A percentile compares a stretch with the other conserved stretches of the same genome.
phyloP scores from a whole-genome alignment of 1,140 invertebrate genomes.

The Drosophila sproati region DNA sequence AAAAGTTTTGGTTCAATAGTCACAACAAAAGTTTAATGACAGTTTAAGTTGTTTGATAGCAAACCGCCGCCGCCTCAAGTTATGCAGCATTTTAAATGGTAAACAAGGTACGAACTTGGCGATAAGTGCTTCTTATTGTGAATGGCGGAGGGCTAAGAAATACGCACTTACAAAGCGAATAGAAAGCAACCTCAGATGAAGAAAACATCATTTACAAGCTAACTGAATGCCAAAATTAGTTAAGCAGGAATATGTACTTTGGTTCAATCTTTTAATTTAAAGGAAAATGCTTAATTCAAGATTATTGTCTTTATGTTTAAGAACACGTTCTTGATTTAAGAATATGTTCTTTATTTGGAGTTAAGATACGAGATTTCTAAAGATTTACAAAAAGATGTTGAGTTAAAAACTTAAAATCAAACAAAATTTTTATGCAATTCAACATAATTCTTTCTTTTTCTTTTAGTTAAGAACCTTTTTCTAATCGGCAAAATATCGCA shows the following conservation, averaged over 20 bases:
- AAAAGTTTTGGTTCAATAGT: conserved; percentile 55
- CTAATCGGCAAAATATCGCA: conserved; percentile 5
- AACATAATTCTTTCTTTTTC: background rate
- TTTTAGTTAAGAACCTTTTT: background rate
- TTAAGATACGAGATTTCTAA: no score
- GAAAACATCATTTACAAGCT: background rate
- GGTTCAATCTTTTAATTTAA: no score
- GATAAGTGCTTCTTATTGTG: conserved; percentile 10
- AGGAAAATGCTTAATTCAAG: no score
- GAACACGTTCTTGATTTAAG: no score
- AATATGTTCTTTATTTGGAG: no score
- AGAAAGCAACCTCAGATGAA: background rate
- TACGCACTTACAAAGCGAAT: no score
- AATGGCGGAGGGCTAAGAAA: background rate
- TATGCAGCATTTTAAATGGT: conserved; percentile 37
- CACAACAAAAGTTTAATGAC: conserved; percentile 82
- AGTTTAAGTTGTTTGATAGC: conserved; percentile 81
- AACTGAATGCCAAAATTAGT: no score
- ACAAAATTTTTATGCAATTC: no score
- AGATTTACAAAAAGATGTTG: no score
- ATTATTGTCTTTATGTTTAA: no score
- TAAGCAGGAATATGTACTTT: no score
- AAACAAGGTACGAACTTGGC: conserved; percentile 17
- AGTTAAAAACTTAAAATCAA: no score
- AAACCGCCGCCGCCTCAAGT: conserved; percentile 14